Conservation (phyloP, 2,888 invertebrate species). For the Dryomyza anilis region DNA sequence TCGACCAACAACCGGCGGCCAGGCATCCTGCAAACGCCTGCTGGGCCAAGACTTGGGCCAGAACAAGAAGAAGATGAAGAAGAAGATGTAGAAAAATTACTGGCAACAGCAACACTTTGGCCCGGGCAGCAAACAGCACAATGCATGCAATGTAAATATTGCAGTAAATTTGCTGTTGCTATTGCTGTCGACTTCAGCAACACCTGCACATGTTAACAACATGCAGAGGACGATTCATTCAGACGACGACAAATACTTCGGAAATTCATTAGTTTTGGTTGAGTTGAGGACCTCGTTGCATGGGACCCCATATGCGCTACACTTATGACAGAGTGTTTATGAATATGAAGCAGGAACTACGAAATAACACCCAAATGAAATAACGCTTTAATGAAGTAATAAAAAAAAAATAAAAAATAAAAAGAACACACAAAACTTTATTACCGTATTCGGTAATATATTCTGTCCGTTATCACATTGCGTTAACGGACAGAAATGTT, state of each 20-base stretch:
- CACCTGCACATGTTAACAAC: constrained; percentile 9
- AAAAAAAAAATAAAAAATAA: too few species aligned
- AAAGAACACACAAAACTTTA: too few species aligned
- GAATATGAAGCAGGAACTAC: too few species aligned
- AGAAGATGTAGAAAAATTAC: neutral
- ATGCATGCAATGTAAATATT: neutral
- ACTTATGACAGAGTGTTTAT: neutral
- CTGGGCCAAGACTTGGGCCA: neutral
- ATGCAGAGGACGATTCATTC: too few species aligned
- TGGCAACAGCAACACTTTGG: neutral
- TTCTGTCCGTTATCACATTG: too few species aligned
- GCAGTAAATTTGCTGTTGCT: constrained; percentile 2
- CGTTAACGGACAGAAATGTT: too few species aligned
- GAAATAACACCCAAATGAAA: neutral
- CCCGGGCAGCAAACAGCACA: neutral
- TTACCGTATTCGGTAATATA: too few species aligned
- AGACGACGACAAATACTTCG: neutral
- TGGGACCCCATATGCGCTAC: neutral
- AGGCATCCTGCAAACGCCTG: too few species aligned
- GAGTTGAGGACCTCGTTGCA: neutral
- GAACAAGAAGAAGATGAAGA: neutral
- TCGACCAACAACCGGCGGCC: too few species aligned
- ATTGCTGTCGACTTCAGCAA: neutral
- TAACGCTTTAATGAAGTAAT: neutral
- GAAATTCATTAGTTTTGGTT: neutral